Base-by-base conservation (phyloP, 1,140 invertebrate species). In the Helicorthomorpha holstii region DNA sequence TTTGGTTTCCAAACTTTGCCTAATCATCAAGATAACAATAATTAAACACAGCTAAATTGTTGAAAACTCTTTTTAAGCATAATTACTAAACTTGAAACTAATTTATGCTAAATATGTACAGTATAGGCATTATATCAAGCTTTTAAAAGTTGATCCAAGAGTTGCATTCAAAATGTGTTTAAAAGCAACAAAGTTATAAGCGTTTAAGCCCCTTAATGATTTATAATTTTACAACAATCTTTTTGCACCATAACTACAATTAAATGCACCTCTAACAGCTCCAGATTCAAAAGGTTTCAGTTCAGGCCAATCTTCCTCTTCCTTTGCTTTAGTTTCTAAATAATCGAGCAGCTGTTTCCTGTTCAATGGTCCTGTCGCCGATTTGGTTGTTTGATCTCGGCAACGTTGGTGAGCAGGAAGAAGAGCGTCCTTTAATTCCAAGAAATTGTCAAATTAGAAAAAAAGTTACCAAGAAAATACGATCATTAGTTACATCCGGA, bases 221-320 rank as follows among this genome's bases (percentile, higher is more conserved):
- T n/a, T n/a, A n/a, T n/a, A n/a, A n/a, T n/a, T n/a, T n/a, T n/a
- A n/a, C n/a, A n/a, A n/a, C n/a, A n/a, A n/a, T n/a, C n/a, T n/a
- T n/a, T n/a, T n/a, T n/a, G n/a, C n/a, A n/a, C n/a, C n/a, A n/a
- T n/a, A n/a, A n/a, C 29, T 7, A 50, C 41, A 54, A 48, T 10
- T 27, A 16, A 27, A 43, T 22, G 90, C 89, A 65, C 94, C 94
- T 69, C 89, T 73, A 59, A 94, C 74, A 49, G 78, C 77, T 52
- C 92, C 92, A 59, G 89, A 70, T 49, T 92, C 82, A 68, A 81
- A 98, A 2, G 92, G 91, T 68, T 96, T 92, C 38, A 83, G 71
- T 69, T 98, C 92, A 22, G 95, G 93, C 78, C 85, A 82, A 72
- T 98, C 96, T 51, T 93, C 93, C 56, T 96, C 94, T 68, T 95